phyloP scores from a whole-genome alignment of 2,888 invertebrate genomes.

The Drosophila anomelani region DNA sequence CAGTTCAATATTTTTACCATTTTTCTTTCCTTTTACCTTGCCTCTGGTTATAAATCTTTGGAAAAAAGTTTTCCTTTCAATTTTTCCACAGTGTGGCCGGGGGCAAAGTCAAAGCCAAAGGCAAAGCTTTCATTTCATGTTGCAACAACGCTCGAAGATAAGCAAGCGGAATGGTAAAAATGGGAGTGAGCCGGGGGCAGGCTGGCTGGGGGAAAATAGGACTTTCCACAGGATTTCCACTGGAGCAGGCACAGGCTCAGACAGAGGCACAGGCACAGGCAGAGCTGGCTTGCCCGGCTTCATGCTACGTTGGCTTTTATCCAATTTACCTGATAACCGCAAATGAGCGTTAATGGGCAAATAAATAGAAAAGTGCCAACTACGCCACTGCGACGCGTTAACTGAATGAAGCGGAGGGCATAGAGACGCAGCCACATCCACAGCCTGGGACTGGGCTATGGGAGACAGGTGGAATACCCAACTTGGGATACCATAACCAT shows the following conservation, averaged over 20 bases:
- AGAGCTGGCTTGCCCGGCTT: slow-evolving; percentile 52
- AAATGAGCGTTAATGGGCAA: slow-evolving; percentile 79
- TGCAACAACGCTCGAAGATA: slow-evolving; percentile 73
- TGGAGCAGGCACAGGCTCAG: slow-evolving; percentile 8
- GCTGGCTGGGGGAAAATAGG: slow-evolving; percentile 14
- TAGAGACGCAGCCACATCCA: neutral
- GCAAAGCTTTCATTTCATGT: slow-evolving; percentile 64
- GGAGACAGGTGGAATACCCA: slow-evolving; percentile 2
- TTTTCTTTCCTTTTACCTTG: neutral
- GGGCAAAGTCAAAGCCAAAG: slow-evolving; percentile 28
- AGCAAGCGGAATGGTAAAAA: slow-evolving; percentile 43
- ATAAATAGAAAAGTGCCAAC: slow-evolving; percentile 80
- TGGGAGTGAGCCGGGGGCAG: slow-evolving; percentile 10
- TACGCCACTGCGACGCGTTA: slow-evolving; percentile 70
- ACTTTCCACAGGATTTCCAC: slow-evolving; percentile 18
- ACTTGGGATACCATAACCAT: slow-evolving; percentile 41
- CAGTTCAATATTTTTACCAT: neutral
- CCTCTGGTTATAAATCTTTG: neutral
- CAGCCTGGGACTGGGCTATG: neutral
- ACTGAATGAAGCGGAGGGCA: slow-evolving; percentile 52
- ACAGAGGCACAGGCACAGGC: slow-evolving; percentile 13
- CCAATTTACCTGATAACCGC: slow-evolving; percentile 80
- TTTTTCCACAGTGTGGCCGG: slow-evolving; percentile 11
- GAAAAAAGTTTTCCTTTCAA: neutral
- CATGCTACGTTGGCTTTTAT: slow-evolving; percentile 80